Base-by-base conservation (phyloP, 2,888 invertebrate species). In the Lordiphosa fenestrarum region DNA sequence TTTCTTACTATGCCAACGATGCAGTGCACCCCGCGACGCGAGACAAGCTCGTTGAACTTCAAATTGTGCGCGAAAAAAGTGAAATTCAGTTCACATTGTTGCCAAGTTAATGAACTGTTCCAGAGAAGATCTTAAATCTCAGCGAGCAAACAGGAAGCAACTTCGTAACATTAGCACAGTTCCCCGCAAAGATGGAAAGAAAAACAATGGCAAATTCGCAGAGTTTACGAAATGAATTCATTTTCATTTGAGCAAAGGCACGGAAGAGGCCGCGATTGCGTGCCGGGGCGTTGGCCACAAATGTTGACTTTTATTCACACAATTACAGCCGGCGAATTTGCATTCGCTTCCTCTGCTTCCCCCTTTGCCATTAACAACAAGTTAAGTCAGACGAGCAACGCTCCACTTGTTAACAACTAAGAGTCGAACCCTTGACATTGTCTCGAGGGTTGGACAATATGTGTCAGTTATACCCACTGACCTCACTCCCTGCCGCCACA, bases 231-330 rank as follows among this genome's bases (percentile, higher is more conserved):
- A 73, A 76, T 81, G 77, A 84, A 76, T 83, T 66, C 67, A 70
- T 80, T 77, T 72, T 61, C 64, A 47, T 70, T 66, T 33, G 33
- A 36, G 40, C 41, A 61, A 37, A 23, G 30, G 25, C 53, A 52
- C 47, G 35, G 35, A 33, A 10, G 19, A 35, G 4, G 73, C 61
- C 25, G 6, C 7, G 25, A 25, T 76, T 63, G 83, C 81, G 81
- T 76, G 83, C 47, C 69, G 36, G 36, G 66, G 58, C 55, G 23
- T 51, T 51, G 68, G 55, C 68, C 77, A 73, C 84, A 81, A 77
- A 73, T 73, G 78, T 82, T 74, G 66, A 64, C 73, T 78, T 71
- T 76, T 74, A 84, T 78, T 84, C 86, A 84, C 83, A 84, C 83
- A 82, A 85, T 85, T 85, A 75, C 57, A 62, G 58, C 47, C 54